phyloP scores from a whole-genome alignment of 2,888 invertebrate species.

The Empis stercorea region DNA sequence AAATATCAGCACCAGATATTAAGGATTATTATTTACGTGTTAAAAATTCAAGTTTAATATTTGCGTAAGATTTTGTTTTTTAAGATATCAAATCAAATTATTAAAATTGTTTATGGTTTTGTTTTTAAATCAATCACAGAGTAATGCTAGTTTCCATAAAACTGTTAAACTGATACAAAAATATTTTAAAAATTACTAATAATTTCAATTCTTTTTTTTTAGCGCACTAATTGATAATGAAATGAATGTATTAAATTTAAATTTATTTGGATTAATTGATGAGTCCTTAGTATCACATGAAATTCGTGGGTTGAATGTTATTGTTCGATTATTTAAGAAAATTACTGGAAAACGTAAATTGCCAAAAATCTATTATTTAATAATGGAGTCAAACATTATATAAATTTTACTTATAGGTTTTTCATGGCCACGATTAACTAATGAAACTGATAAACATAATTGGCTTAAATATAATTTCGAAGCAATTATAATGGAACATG shows the following conservation, averaged over 20 bases:
- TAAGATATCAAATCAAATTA: no score
- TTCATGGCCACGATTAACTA: slow-evolving; percentile 8
- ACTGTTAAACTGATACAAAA: no score
- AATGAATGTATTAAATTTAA: slow-evolving; percentile 15
- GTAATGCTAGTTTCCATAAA: no score
- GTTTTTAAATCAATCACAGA: no score
- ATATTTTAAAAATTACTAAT: no score
- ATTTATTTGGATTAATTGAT: slow-evolving; percentile 18
- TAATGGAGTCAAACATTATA: no score
- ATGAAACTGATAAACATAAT: slow-evolving; percentile 8
- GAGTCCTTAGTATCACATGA: slow-evolving; percentile 19
- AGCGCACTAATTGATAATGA: slow-evolving; percentile 14
- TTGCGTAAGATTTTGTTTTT: slow-evolving; percentile 7
- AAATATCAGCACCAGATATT: slow-evolving; percentile 21
- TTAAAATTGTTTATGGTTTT: no score
- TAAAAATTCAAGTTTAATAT: slow-evolving; percentile 9
- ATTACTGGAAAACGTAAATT: slow-evolving; percentile 4
- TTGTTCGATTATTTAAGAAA: slow-evolving; percentile 21
- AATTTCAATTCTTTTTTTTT: no score
- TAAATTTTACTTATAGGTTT: background rate
- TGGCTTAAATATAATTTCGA: slow-evolving; percentile 12
- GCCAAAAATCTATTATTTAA: no score
- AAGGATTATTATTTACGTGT: slow-evolving; percentile 20
- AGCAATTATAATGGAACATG: slow-evolving; percentile 5
- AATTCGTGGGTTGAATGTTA: slow-evolving; percentile 22